phyloP scores from a whole-genome alignment of 23 tunicate genomes.

The Diplosoma virens region DNA sequence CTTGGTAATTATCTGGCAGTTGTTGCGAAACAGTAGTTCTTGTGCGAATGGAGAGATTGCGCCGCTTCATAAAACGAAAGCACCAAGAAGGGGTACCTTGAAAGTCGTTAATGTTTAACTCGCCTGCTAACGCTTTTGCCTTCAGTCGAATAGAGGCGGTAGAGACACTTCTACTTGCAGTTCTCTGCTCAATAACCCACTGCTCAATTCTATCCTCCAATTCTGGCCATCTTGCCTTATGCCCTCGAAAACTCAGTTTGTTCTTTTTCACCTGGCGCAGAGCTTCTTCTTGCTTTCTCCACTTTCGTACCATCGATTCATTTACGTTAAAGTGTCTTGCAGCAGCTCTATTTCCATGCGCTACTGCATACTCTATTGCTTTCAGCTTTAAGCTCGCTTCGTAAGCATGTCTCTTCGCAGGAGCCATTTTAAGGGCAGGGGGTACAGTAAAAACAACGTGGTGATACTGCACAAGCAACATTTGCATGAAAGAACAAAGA shows the following conservation, averaged over 20 bases:
- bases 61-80: slow-evolving; percentile 61
- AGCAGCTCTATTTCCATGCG: slow-evolving; percentile 47
- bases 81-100: slow-evolving; percentile 59
- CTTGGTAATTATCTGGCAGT: slow-evolving; percentile 51
- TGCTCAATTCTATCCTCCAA: slow-evolving; percentile 56
- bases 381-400: slow-evolving; percentile 52
- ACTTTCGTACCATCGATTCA: slow-evolving; percentile 54
- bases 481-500: slow-evolving; percentile 15
- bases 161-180: slow-evolving; percentile 43
- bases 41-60: slow-evolving; percentile 50
- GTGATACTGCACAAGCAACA: slow-evolving; percentile 12
- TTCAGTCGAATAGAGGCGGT: slow-evolving; percentile 48
- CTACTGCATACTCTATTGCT: slow-evolving; percentile 56
- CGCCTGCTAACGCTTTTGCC: slow-evolving; percentile 49
- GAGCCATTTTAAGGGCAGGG: slow-evolving; percentile 51
- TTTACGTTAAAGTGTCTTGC: slow-evolving; percentile 34
- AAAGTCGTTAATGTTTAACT: slow-evolving; percentile 43
- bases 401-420: slow-evolving; percentile 48
- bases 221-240: slow-evolving; percentile 58
- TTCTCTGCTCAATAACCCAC: slow-evolving; percentile 52
- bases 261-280: slow-evolving; percentile 41
- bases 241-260: slow-evolving; percentile 48
- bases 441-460: slow-evolving; percentile 35
- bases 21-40: slow-evolving; percentile 55
- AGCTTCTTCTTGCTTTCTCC: slow-evolving; percentile 53